Evolutionary conservation across 92 coral and sea anemone genomes (phyloP), one percentile per base, ranked within the genome.

Genomic region (Heteractis magnifica): DNA sequence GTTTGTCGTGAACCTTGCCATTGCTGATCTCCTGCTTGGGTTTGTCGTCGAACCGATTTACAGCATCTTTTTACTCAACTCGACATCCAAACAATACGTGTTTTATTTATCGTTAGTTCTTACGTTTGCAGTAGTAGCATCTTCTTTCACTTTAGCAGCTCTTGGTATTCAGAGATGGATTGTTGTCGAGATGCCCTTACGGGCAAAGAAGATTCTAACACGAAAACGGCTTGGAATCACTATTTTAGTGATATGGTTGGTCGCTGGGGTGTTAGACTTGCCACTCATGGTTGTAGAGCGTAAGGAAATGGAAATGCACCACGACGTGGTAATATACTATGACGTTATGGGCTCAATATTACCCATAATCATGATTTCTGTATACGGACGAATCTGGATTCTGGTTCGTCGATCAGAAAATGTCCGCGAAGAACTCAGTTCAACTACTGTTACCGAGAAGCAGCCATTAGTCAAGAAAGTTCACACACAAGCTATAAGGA

Each of bases 21-120:
- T 75, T 4, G 79, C 79, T 15, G 79, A 75, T 23, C 79, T 75
- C 16, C 55, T 75, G 4, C 79, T 75, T 49, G 79, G 79, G 6
- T 55, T 75, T 49, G 59, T 75, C 16, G 16, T 49, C 20, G 79
- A 75, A 23, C 79, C 79, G 6, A 49, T 75, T 21, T 15, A 9
- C 20, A 15, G 26, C 21, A 34, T 75, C 6, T 18, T 49, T 20
- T 49, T 18, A 18, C 59, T 75, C 48, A 41, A 49, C 26, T 49
- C 79, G 16, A 18, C 16, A 5, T 9, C 21, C 51, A 6, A 5
- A 75, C 2, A 49, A 49, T 6, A 7, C 59, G 5, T 10, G n/a
- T 11, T 11, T 10, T 8, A 12, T 75, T 8, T 75, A 14, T 10
- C 0, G 44, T 7, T 23, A 8, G 9, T 49, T 9, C 18, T 75